These are phyloP conservation scores for Mycalesis mineus DNA, from an alignment of 2,888 invertebrate genomes.

Conservation along the genomic window DNA sequence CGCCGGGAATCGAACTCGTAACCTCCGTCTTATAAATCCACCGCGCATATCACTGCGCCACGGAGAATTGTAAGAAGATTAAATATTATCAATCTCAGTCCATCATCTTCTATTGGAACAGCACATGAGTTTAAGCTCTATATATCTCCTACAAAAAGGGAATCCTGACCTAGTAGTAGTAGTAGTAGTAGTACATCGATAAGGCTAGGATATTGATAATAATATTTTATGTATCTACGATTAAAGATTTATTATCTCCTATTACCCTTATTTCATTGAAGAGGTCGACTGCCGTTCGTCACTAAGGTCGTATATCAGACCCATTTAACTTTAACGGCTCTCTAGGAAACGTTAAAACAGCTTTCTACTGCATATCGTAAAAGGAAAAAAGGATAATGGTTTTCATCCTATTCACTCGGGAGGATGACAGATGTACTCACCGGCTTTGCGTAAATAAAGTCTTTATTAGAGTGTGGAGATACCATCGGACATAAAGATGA, in stretches of 20 bases:
- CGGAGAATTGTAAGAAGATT: too few relatives aligned
- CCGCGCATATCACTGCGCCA: too few relatives aligned
- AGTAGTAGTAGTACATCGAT: too few relatives aligned
- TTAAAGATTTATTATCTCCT: not conserved
- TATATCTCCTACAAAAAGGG: too few relatives aligned
- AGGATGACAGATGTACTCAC: not conserved
- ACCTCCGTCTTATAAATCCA: too few relatives aligned
- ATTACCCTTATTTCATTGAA: not conserved
- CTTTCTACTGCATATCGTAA: slow-evolving; percentile 11
- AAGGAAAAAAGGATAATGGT: slow-evolving; percentile 4
- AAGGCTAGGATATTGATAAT: too few relatives aligned
- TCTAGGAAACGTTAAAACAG: slow-evolving; percentile 6
- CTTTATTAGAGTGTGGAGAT: not conserved
- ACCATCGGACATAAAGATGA: too few relatives aligned
- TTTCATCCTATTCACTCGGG: slow-evolving; percentile 2
- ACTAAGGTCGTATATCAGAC: slow-evolving; percentile 9
- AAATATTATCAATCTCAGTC: too few relatives aligned
- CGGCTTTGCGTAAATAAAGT: not conserved
- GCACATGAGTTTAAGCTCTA: too few relatives aligned
- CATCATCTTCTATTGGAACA: too few relatives aligned
- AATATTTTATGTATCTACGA: not conserved
- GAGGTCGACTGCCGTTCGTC: not conserved
- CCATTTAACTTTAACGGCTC: slow-evolving; percentile 16
- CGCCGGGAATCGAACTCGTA: too few relatives aligned
- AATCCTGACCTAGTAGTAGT: too few relatives aligned